Evolutionary conservation across 2,797 vertebrate genomes (phyloP).

Genomic region (Coregonus ussuriensis): DNA sequence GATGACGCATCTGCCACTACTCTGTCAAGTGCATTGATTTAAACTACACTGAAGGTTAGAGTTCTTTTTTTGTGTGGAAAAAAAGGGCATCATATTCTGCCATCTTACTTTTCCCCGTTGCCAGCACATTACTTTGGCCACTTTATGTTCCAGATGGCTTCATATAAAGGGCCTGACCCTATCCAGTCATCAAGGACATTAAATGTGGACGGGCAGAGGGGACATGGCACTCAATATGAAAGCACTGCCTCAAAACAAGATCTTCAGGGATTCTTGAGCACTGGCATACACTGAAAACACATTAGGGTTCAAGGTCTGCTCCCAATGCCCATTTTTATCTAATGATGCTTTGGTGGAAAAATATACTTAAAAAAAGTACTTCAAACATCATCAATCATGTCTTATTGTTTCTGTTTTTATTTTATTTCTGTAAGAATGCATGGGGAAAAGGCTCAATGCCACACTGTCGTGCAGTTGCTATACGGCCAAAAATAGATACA

Average conservation of each 20-base stretch:
- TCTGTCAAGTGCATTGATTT: not conserved
- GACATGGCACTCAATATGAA: slow-evolving; percentile 3
- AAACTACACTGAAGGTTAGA: not conserved
- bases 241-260: not conserved
- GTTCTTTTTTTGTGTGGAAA: not conserved
- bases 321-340: not conserved
- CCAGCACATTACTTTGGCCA: slow-evolving; percentile 4
- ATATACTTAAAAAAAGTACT: not conserved
- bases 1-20: not conserved
- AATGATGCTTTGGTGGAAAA: not conserved
- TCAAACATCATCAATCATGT: not conserved
- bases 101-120: not conserved
- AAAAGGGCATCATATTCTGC: not conserved
- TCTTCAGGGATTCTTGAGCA: slow-evolving; percentile 3
- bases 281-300: not conserved
- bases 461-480: not conserved
- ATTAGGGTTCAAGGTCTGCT: not conserved
- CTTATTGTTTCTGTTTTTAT: not conserved
- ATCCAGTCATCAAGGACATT: slow-evolving; percentile 9
- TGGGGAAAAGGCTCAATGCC: not conserved
- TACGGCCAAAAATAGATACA: not conserved
- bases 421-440: not conserved
- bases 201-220: not conserved
- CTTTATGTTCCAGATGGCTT: slow-evolving; percentile 6
- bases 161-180: not conserved